Conservation (phyloP, 2,113 vertebrate genomes). For the Globicephala melas region DNA sequence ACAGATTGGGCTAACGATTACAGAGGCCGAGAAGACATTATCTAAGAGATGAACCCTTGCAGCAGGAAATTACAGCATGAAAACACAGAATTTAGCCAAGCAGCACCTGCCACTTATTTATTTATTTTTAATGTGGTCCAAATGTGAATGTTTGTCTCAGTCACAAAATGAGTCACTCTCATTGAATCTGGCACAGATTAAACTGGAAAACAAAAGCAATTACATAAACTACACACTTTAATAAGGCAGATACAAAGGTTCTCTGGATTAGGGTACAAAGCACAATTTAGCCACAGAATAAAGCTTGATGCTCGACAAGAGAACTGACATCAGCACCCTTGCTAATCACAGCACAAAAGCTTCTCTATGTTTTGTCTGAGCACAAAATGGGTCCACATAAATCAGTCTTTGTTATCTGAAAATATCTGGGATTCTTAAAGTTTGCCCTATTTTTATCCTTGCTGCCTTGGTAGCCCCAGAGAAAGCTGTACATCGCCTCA, state of each 20-base stretch:
- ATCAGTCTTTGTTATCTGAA: conserved; percentile 89
- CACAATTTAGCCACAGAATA: conserved; percentile 87
- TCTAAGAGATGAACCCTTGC: background rate
- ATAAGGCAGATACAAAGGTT: conserved; percentile 86
- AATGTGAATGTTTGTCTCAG: conserved; percentile 83
- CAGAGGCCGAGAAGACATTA: background rate
- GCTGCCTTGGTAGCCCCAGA: conserved; percentile 66
- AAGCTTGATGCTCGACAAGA: conserved; percentile 85
- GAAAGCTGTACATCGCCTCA: conserved; percentile 60
- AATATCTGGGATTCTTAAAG: conserved; percentile 91
- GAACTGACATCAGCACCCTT: conserved; percentile 87
- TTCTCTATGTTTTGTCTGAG: conserved; percentile 84
- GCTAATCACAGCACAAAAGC: conserved; percentile 88
- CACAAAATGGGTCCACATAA: conserved; percentile 83
- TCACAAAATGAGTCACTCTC: conserved; percentile 83
- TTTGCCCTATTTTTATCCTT: conserved; percentile 88
- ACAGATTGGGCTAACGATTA: background rate
- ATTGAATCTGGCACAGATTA: conserved; percentile 81
- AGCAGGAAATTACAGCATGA: conserved; percentile 72
- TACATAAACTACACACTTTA: conserved; percentile 85
- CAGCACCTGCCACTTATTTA: conserved; percentile 84
- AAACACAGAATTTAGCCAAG: conserved; percentile 72
- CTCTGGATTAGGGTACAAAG: conserved; percentile 87
- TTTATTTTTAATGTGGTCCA: conserved; percentile 78
- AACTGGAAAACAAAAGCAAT: conserved; percentile 85